phyloP scores from a whole-genome alignment of 2,113 vertebrate species.

The Phylloscopus trochilus region DNA sequence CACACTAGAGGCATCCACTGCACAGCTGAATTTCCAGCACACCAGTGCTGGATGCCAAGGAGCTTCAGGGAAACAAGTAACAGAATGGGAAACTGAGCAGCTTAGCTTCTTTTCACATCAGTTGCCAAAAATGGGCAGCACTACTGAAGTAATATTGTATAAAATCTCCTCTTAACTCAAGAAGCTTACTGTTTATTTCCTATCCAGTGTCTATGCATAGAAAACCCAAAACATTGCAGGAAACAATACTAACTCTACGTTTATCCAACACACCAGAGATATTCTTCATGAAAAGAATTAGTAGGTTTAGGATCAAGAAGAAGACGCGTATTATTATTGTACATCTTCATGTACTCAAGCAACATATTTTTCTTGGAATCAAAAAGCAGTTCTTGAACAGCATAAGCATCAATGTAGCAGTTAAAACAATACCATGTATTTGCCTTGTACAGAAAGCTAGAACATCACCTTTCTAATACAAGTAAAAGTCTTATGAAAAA shows the following conservation, averaged over 20 bases:
- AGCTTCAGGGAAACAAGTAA: slow-evolving; percentile 29
- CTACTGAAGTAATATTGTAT: background rate
- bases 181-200: background rate
- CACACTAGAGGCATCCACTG: slow-evolving; percentile 1
- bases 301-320: background rate
- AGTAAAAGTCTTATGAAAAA: background rate
- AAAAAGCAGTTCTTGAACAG: background rate
- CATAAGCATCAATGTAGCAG: background rate
- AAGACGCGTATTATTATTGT: background rate
- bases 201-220: background rate
- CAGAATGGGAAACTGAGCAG: background rate
- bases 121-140: background rate
- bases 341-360: background rate
- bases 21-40: background rate
- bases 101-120: background rate
- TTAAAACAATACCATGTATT: background rate
- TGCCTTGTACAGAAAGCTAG: background rate
- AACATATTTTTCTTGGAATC: background rate
- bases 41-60: slow-evolving; percentile 7
- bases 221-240: background rate
- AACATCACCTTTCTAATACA: background rate
- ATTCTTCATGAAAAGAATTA: background rate
- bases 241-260: background rate
- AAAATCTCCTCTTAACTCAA: background rate
- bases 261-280: background rate